phyloP scores from a whole-genome alignment of 2,888 invertebrate genomes.

The Caenorhabditis becei region DNA sequence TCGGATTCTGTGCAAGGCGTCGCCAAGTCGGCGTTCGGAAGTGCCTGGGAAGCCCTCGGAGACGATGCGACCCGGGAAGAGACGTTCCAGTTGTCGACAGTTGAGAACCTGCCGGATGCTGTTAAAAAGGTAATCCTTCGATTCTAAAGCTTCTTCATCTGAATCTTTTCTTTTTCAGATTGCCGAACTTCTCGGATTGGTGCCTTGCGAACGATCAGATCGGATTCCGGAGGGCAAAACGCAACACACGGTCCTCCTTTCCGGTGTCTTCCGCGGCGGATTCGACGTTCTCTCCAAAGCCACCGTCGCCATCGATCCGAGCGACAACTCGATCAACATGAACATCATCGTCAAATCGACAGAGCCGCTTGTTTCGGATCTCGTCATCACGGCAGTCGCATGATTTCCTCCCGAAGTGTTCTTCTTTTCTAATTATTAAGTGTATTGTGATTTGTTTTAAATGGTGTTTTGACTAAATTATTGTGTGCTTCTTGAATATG shows the following conservation, averaged over 20 bases:
- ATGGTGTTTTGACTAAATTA: slow-evolving; percentile 50
- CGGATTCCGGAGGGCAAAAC: slow-evolving; percentile 90
- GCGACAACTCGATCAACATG: slow-evolving; percentile 77
- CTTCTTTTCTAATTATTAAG: slow-evolving; percentile 7
- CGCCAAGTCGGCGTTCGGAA: slow-evolving; percentile 88
- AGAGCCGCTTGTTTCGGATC: slow-evolving; percentile 66
- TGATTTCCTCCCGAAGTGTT: slow-evolving; percentile 38
- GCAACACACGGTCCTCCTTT: slow-evolving; percentile 89
- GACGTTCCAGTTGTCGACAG: slow-evolving; percentile 91
- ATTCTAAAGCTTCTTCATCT: neutral
- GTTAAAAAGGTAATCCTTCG: slow-evolving; percentile 71
- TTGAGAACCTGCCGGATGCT: slow-evolving; percentile 86
- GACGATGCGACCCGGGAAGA: slow-evolving; percentile 87
- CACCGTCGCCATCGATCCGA: slow-evolving; percentile 77
- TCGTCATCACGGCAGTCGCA: slow-evolving; percentile 69
- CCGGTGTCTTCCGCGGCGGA: slow-evolving; percentile 93
- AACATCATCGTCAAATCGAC: slow-evolving; percentile 74
- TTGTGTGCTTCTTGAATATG: slow-evolving; percentile 29
- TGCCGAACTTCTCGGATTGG: slow-evolving; percentile 89
- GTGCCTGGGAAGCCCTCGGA: slow-evolving; percentile 87
- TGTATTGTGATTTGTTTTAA: slow-evolving; percentile 48
- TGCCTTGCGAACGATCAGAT: slow-evolving; percentile 90
- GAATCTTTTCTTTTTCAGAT: slow-evolving; percentile 36
- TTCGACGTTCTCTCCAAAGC: slow-evolving; percentile 76
- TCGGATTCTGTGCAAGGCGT: slow-evolving; percentile 91